phyloP scores from a whole-genome alignment of 2,888 invertebrate species.

The Sturmia bella region DNA sequence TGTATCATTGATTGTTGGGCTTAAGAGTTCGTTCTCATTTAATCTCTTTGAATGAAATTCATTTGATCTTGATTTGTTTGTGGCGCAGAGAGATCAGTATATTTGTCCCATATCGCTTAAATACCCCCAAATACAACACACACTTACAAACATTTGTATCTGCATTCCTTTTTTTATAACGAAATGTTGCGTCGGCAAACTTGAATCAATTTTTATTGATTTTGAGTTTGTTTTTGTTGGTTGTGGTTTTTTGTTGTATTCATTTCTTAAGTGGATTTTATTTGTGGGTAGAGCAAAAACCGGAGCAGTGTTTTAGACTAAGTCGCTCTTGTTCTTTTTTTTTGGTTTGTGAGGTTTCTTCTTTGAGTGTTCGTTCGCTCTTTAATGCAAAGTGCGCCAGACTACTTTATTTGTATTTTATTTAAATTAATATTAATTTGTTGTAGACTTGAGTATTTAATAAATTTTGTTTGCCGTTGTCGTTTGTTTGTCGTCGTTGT shows the following conservation, averaged over 20 bases:
- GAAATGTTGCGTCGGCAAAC: conserved; percentile 64
- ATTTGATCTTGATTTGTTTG: conserved; percentile 69
- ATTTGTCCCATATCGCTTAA: conserved; percentile 54
- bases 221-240: conserved; percentile 47
- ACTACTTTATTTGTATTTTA: conserved; percentile 71
- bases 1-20: conserved; percentile 16
- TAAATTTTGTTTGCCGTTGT: conserved; percentile 53
- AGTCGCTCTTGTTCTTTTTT: conserved; percentile 41
- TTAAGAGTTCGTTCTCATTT: conserved; percentile 15
- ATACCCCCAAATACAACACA: neutral
- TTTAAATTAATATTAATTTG: conserved; percentile 70
- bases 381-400: conserved; percentile 79
- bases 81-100: conserved; percentile 58
- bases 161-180: neutral
- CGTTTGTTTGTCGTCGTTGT: conserved; percentile 44
- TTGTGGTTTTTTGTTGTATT: conserved; percentile 29
- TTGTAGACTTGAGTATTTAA: conserved; percentile 60
- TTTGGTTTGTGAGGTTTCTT: conserved; percentile 1
- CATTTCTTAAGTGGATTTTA: conserved; percentile 60
- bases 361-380: conserved; percentile 8
- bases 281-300: conserved; percentile 50
- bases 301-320: conserved; percentile 24
- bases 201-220: conserved; percentile 66
- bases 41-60: conserved; percentile 47
- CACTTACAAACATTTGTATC: conserved; percentile 2